These are phyloP conservation scores for Bergia puertoricense DNA, from an alignment of 92 coral and sea anemone species.

Conservation along the genomic window DNA sequence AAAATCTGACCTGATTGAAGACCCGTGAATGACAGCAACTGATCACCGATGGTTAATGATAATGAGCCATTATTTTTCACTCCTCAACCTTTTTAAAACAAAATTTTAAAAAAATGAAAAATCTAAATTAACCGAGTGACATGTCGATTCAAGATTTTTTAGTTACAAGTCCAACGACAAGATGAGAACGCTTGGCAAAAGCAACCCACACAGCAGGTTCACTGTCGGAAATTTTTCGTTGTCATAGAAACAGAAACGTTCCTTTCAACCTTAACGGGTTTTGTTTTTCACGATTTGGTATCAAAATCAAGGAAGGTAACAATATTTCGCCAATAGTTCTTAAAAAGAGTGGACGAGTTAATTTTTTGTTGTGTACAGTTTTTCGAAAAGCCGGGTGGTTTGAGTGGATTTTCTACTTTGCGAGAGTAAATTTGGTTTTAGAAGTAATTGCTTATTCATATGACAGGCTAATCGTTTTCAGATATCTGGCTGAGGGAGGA, in stretches of 20 bases:
- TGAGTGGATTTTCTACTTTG: background rate
- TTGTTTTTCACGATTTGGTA: background rate
- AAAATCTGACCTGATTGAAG: background rate
- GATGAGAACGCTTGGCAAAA: background rate
- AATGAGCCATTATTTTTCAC: background rate
- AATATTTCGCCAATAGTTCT: background rate
- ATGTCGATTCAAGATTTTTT: background rate
- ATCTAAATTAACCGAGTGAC: background rate
- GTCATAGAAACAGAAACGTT: conserved; percentile 8
- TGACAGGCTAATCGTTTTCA: background rate
- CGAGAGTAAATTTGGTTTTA: background rate
- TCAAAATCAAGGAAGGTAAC: background rate
- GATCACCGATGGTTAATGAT: background rate
- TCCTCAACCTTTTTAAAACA: background rate
- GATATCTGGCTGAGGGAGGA: background rate
- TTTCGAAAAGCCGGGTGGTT: background rate
- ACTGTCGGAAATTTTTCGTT: background rate
- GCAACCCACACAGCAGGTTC: background rate
- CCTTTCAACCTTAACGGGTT: background rate
- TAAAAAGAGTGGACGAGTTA: background rate
- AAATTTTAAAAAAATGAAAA: background rate
- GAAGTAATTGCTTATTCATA: background rate
- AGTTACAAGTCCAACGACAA: background rate
- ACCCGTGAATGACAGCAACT: background rate
- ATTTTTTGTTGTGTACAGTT: background rate